Evolutionary conservation across 1,140 invertebrate genomes (phyloP), one percentile per base, ranked within the genome.

Genomic region (Hylaeus volcanicus): DNA sequence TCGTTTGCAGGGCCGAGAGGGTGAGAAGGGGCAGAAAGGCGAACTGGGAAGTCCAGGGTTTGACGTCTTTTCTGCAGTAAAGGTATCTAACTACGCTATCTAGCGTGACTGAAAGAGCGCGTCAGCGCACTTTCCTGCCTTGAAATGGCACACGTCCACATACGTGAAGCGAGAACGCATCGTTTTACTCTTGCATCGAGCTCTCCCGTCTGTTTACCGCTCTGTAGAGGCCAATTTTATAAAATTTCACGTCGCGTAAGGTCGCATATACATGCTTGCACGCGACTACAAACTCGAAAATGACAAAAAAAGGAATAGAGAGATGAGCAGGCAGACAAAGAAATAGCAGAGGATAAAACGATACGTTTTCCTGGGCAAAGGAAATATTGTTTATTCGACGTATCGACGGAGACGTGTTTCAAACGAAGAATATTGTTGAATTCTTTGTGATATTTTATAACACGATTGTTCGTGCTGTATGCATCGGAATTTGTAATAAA

Each of bases 11-110:
- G 98, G 98, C 63, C 95, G 95, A 89, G 95, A 96, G 63, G 98
- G 98, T 5, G 97, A 98, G 74, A 98, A 97, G 90, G 98, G 98
- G 65, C 95, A 96, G 87, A 97, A 97, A 92, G 97, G 97, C 56
- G 97, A 97, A 88, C 94, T 96, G 68, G 97, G 97, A 81, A 97
- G 96, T 91, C 96, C 97, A 53, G 97, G 97, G 60, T 97, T 98
- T 88, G 97, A 98, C 91, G 96, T 98, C 48, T 97, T 98, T 93
- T 96, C 97, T 79, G 97, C 97, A 82, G 97, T 98, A 86, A 98
- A 98, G 96, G 97, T 98, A 95, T 90, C 92, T 93, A 92, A 69
- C 86, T 80, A 88, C 66, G 73, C 73, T 87, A 80, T 85, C 84
- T 79, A 79, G 48, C 45, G 51, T 72, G n/a, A 84, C 37, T 26